Percentiles rank a stretch among this genome's conserved stretches.
Evolutionary conservation across 2,113 vertebrate genomes (phyloP).

Genomic region (Microtus montanus): DNA sequence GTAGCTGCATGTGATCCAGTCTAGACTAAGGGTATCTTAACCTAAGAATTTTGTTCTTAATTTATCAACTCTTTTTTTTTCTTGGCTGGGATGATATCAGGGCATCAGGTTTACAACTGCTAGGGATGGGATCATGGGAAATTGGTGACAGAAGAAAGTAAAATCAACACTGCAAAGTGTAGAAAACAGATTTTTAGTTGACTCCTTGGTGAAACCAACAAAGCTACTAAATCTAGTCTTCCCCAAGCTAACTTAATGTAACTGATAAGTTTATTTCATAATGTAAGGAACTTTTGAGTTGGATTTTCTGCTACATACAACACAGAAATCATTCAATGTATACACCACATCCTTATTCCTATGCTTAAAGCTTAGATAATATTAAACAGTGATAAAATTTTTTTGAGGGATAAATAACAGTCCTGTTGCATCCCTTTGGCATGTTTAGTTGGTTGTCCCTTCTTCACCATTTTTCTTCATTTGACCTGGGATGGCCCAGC

Average conservation of each 20-base stretch:
- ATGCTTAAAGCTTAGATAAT: background rate
- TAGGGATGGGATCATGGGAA: background rate
- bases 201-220: background rate
- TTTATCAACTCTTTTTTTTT: slow-evolving; percentile 5
- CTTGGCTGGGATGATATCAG: background rate
- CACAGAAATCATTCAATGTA: background rate
- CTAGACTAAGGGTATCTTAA: background rate
- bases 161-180: slow-evolving; percentile 3
- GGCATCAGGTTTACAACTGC: background rate
- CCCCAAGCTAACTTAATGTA: background rate
- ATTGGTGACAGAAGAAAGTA: background rate
- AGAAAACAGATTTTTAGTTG: background rate
- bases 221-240: slow-evolving; percentile 23
- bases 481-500: background rate
- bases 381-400: background rate
- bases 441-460: background rate
- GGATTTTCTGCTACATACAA: background rate
- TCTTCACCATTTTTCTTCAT: background rate
- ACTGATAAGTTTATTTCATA: background rate
- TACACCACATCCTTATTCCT: background rate
- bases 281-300: slow-evolving; percentile 3
- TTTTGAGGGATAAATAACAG: background rate
- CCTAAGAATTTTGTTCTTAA: background rate
- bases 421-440: background rate
- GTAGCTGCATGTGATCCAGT: background rate